Evolutionary conservation across 2,113 vertebrate species (phyloP).

Genomic region (Picathartes gymnocephalus): DNA sequence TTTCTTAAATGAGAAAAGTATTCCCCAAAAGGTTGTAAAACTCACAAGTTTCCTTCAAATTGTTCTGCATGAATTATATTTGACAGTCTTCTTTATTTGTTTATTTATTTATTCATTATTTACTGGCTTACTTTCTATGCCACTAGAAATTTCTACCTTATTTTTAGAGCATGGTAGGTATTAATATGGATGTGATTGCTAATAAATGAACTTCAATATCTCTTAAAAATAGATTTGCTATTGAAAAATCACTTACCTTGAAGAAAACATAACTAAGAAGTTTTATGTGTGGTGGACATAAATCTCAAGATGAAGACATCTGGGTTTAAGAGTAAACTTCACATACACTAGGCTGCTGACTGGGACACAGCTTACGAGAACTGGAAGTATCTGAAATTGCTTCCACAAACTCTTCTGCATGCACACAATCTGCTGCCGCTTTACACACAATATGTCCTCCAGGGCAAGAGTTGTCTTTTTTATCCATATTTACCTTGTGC

Average conservation of each 20-base stretch:
- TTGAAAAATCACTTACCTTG: not conserved
- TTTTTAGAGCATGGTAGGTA: not conserved
- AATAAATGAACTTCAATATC: not conserved
- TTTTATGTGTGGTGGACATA: not conserved
- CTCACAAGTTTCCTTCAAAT: constrained; percentile 37
- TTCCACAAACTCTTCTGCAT: not conserved
- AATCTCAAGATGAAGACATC: not conserved
- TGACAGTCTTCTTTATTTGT: not conserved
- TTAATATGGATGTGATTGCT: not conserved
- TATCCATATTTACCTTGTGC: not conserved
- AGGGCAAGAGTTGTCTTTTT: not conserved
- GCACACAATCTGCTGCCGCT: not conserved
- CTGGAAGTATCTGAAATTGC: not conserved
- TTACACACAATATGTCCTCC: not conserved
- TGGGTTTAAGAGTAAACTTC: not conserved
- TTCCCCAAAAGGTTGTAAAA: constrained; percentile 33
- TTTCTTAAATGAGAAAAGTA: constrained; percentile 44
- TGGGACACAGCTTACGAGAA: not conserved
- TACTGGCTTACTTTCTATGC: not conserved
- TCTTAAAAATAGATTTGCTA: not conserved
- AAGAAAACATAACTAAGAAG: not conserved
- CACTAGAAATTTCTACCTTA: not conserved
- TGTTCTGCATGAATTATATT: constrained; percentile 14
- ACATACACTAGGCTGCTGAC: not conserved
- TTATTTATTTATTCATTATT: not conserved